A percentile compares a stretch with the other conserved stretches of the same genome.
Conservation (phyloP, 2,113 vertebrate species). For the Silurus asotus region DNA sequence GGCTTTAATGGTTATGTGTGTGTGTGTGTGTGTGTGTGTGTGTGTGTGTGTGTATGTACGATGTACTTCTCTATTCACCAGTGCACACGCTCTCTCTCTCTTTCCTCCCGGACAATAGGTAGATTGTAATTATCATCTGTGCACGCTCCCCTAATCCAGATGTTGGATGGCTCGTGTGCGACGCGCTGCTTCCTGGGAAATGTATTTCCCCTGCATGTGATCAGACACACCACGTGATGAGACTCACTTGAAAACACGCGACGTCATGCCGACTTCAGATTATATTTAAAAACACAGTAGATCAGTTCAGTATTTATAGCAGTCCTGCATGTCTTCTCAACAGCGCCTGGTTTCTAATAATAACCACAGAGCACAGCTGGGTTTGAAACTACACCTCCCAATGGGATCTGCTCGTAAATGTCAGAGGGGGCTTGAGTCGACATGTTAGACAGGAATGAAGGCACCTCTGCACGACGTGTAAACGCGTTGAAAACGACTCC, state of each 20-base stretch:
- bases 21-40: no score
- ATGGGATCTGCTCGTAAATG: slow-evolving; percentile 62
- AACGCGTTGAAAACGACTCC: background rate
- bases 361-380: background rate
- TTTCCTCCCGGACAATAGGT: background rate
- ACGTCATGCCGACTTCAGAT: background rate
- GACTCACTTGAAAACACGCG: background rate
- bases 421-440: slow-evolving; percentile 52
- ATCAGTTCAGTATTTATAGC: slow-evolving; percentile 11
- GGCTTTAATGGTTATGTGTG: no score
- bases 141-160: slow-evolving; percentile 8
- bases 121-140: background rate
- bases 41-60: background rate
- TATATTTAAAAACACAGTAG: background rate
- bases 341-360: slow-evolving; percentile 41
- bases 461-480: background rate
- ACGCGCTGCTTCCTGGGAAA: slow-evolving; percentile 39
- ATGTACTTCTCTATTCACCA: slow-evolving; percentile 5
- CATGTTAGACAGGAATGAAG: background rate
- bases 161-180: background rate
- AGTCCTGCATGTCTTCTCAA: background rate
- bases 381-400: slow-evolving; percentile 51
- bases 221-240: background rate
- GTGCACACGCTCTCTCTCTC: background rate
- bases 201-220: slow-evolving; percentile 28